Evolutionary conservation across 2,888 invertebrate genomes (phyloP).

Genomic region (Cephus pulcher): DNA sequence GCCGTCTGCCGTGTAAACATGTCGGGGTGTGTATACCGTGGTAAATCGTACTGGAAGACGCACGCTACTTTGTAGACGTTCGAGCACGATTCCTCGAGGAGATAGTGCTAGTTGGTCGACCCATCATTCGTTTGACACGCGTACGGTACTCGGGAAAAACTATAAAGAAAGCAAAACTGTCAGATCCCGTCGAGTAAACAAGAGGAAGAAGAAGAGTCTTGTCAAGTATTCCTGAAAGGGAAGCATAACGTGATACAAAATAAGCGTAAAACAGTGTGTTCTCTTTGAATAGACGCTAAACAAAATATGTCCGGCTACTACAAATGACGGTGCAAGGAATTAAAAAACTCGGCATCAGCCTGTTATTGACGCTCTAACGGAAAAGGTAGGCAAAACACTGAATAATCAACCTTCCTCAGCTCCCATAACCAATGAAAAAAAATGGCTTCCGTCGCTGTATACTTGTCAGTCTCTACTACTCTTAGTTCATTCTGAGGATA

Average conservation of each 20-base stretch:
- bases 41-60: neutral
- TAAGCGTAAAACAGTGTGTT: neutral
- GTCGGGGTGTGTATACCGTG: neutral
- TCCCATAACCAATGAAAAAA: neutral
- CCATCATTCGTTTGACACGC: neutral
- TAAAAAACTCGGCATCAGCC: neutral
- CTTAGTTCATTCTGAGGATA: neutral
- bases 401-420: neutral
- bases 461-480: neutral
- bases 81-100: neutral
- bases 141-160: neutral
- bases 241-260: neutral
- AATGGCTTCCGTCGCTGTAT: neutral
- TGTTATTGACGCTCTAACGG: neutral
- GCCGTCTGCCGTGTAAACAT: neutral
- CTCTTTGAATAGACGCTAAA: neutral
- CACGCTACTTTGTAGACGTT: neutral
- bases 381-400: neutral
- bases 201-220: neutral
- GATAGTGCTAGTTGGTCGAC: neutral
- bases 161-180: neutral
- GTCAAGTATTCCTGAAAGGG: neutral
- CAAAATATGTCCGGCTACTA: neutral
- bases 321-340: conserved; percentile 4
- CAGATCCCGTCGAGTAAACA: neutral